A percentile compares a stretch with the other conserved stretches of the same genome.
Evolutionary conservation across 2,113 vertebrate species (phyloP).

Genomic region (Alouatta palliata): DNA sequence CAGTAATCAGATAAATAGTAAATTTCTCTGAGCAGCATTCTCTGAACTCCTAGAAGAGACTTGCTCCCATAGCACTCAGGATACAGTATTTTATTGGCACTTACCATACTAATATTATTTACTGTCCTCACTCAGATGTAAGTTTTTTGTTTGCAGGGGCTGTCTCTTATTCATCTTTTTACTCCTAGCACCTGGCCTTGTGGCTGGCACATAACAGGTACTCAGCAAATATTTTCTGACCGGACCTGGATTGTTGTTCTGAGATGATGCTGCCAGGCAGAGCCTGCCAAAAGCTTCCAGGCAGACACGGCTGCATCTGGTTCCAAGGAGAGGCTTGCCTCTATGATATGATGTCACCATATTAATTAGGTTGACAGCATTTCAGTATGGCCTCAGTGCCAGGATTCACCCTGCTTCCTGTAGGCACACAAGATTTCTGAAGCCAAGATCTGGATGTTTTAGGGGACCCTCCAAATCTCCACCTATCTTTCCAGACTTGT

Average conservation of each 20-base stretch:
- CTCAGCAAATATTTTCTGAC: constrained; percentile 4
- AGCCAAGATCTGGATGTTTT: constrained; percentile 19
- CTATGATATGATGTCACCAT: constrained; percentile 55
- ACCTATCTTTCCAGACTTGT: background rate
- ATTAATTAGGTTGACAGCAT: constrained; percentile 62
- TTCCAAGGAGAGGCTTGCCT: constrained; percentile 5
- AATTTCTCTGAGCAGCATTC: background rate
- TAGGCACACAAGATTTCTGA: constrained; percentile 18
- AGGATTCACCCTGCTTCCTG: constrained; percentile 15
- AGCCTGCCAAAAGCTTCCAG: constrained; percentile 57
- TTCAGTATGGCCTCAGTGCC: background rate
- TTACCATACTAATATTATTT: background rate
- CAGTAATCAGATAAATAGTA: background rate
- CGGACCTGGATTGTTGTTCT: background rate
- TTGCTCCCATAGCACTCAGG: background rate
- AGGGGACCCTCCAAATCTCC: constrained; percentile 1
- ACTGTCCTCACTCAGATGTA: background rate
- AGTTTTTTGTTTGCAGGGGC: background rate
- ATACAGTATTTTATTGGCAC: background rate
- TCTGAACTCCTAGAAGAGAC: background rate
- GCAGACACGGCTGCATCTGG: constrained; percentile 16
- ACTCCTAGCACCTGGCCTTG: background rate
- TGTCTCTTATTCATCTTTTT: background rate
- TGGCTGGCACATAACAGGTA: background rate
- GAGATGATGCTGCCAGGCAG: background rate